A percentile compares a stretch with the other conserved stretches of the same genome.
phyloP scores from a whole-genome alignment of 2,888 invertebrate species.

The Euplexia lucipara region DNA sequence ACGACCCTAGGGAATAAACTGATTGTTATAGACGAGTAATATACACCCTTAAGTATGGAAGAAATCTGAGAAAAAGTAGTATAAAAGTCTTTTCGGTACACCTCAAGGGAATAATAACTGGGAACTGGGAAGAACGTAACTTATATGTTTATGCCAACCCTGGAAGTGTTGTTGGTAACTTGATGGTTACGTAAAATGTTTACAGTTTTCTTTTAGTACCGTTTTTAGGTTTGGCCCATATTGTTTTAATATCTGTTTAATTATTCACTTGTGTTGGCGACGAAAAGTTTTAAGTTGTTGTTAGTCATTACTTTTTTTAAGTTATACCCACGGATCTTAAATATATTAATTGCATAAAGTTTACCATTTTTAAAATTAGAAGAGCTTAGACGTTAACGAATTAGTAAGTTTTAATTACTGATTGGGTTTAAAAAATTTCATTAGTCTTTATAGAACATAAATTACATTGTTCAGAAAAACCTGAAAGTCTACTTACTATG shows the following conservation, averaged over 20 bases:
- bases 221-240: neutral
- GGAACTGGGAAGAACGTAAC: neutral
- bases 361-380: too few species aligned
- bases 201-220: slow-evolving; percentile 1
- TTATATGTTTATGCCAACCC: neutral
- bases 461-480: too few species aligned
- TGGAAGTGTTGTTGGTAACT: slow-evolving; percentile 1
- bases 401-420: too few species aligned
- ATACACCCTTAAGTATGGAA: slow-evolving; percentile 9
- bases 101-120: slow-evolving; percentile 23
- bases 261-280: neutral
- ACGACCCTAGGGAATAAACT: slow-evolving; percentile 16
- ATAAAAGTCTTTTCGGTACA: slow-evolving; percentile 5
- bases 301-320: too few species aligned
- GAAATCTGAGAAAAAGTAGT: slow-evolving; percentile 14
- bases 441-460: too few species aligned
- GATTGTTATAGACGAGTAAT: slow-evolving; percentile 20
- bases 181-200: slow-evolving; percentile 6
- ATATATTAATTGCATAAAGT: too few species aligned
- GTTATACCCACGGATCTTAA: too few species aligned
- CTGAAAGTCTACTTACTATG: too few species aligned
- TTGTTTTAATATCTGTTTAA: too few species aligned
- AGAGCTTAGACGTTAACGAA: too few species aligned
- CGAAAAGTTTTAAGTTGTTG: neutral
- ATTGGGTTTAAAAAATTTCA: too few species aligned